Conservation (phyloP, 1,140 invertebrate species). For the Orchesella cincta region DNA sequence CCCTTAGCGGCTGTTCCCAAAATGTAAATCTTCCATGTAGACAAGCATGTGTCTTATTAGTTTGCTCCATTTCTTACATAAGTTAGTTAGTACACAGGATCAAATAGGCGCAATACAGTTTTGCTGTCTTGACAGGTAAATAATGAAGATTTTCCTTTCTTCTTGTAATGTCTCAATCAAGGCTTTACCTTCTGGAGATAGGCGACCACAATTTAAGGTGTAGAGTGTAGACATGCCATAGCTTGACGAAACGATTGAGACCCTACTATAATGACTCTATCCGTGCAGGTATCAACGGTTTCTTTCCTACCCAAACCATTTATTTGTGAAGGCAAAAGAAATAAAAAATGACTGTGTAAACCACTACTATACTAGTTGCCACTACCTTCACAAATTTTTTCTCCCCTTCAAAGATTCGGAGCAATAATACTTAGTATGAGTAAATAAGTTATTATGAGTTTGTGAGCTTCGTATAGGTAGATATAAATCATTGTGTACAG, state of each 20-base stretch:
- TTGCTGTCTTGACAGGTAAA: background rate
- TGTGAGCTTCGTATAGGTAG: background rate
- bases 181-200: background rate
- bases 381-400: background rate
- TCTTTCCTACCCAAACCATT: background rate
- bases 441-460: conserved; percentile 28
- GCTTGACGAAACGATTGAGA: background rate
- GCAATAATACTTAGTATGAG: conserved; percentile 26
- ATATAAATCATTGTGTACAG: background rate
- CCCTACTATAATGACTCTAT: background rate
- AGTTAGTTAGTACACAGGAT: background rate
- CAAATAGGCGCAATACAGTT: background rate
- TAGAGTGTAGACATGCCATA: background rate
- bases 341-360: background rate
- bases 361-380: background rate
- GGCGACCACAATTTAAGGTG: too few species aligned
- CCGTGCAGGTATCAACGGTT: background rate
- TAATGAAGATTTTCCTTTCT: background rate
- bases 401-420: background rate
- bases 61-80: too few species aligned
- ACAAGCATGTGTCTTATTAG: background rate
- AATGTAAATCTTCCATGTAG: background rate
- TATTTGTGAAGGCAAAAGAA: background rate
- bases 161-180: background rate
- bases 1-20: background rate